phyloP scores from a whole-genome alignment of 2,113 vertebrate genomes.

The Tachuris rubrigastra region DNA sequence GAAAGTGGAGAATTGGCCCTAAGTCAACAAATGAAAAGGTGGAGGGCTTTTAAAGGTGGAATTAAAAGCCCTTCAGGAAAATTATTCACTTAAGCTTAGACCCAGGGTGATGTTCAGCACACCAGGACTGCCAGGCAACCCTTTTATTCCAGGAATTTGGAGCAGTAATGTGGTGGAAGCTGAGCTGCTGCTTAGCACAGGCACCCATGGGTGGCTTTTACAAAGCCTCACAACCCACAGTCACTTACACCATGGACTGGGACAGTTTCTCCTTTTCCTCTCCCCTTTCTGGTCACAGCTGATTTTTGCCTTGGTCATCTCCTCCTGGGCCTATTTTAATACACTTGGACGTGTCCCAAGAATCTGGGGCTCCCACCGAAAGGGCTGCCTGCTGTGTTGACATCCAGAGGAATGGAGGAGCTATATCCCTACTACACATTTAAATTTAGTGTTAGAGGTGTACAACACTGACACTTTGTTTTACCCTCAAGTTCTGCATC shows the following conservation, averaged over 20 bases:
- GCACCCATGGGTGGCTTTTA: fast-evolving
- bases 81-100: background rate
- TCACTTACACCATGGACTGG: background rate
- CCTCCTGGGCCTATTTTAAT: background rate
- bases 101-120: background rate
- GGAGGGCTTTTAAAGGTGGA: background rate
- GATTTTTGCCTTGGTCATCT: background rate
- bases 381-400: background rate
- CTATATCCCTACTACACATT: background rate
- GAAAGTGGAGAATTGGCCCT: background rate
- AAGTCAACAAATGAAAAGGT: background rate
- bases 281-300: background rate
- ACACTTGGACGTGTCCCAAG: background rate
- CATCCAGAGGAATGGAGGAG: background rate
- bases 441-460: background rate
- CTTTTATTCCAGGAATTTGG: background rate
- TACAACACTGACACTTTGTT: background rate
- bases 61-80: slow-evolving; percentile 2
- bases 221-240: background rate
- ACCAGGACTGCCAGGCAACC: background rate
- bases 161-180: background rate
- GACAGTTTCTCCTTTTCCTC: background rate
- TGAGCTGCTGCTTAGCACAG: background rate
- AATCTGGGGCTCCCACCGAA: background rate
- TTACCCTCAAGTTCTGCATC: background rate